Base-by-base conservation (phyloP, 2,797 vertebrate genomes). In the Sternarchorhynchus goeldii region DNA sequence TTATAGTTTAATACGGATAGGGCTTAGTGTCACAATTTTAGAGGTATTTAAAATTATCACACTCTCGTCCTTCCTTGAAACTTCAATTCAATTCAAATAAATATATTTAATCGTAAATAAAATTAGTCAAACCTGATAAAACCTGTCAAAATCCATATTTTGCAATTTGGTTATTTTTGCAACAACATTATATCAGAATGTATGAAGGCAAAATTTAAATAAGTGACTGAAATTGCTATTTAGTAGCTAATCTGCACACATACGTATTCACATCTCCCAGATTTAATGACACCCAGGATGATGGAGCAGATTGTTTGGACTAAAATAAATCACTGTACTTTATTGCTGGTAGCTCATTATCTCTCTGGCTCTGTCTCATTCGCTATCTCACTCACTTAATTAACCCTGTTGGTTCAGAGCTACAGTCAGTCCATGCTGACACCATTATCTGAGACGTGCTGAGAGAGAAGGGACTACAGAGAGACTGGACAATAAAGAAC, bases 261-360 rank as follows among this genome's bases (percentile, higher is more conserved):
- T 31, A 39, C 69, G 20, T 31, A n/a, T 45, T 31, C 36, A 67
- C 36, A 41, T 56, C 12, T 58, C 18, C 18, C 57, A 0, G 7
- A 53, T 63, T 77, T 71, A 63, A 71, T 77, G 76, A 64, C 58
- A 70, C 36, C 56, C 39, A 17, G 31, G 50, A 70, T 70, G 32
- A 32, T 41, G 59, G 64, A 20, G 32, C 39, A 65, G 32, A 73
- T 73, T 73, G 60, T 78, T 64, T 73, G 63, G 39, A 32, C 69
- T 73, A 67, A 73, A 79, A 79, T 79, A 57, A 67, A 58, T 78
- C 53, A 78, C 73, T 78, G 36, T 50, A 57, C 50, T 57, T 57
- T 72, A 72, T 58, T 76, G 69, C 66, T 57, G 63, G 14, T 39
- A 65, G 77, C 69, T 79, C 55, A 60, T 59, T 73, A 73, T 79